Evolutionary conservation across 2,888 invertebrate genomes (phyloP), one percentile per base, ranked within the genome.

Genomic region (Rhagium mordax): DNA sequence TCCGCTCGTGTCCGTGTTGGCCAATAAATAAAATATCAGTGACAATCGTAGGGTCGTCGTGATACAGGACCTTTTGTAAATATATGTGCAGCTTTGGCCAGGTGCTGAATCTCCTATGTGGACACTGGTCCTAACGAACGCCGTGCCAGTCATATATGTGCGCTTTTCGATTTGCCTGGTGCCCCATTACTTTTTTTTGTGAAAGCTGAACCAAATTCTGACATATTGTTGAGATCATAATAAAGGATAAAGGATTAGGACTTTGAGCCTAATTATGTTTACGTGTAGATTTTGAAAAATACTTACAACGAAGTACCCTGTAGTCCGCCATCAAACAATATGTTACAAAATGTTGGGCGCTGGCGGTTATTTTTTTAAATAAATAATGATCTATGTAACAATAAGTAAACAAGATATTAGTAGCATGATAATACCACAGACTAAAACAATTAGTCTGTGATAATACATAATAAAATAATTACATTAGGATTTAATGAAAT

Each of bases 11-110:
- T 80, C 79, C 79, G 73, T 79, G 76, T 76, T 76, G 80, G 79
- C 85, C 85, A 86, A 87, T 87, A 87, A 86, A 87, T 87, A 87
- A 87, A 86, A 87, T 87, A 87, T 87, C 87, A 86, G 84, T 87
- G 86, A 87, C 87, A 87, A 85, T 85, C 81, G 81, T 79, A 78
- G 79, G 84, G 80, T 82, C 83, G 85, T 81, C 82, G 79, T 81
- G 83, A 83, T 84, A 83, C 81, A 81, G 81, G 77, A 80, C 80
- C 82, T 83, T 84, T 84, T 85, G 79, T 80, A 69, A 75, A 73
- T 78, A 78, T 76, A 74, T 79, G 77, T 79, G 79, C 76, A 72
- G 74, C 74, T 78, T 72, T 73, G 74, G 74, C 81, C 81, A 81
- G 81, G 81, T 81, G 81, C 74, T 74, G 18, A 71, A 57, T 59